phyloP scores from a whole-genome alignment of 2,888 invertebrate species.

The Melinopterus prodromus region DNA sequence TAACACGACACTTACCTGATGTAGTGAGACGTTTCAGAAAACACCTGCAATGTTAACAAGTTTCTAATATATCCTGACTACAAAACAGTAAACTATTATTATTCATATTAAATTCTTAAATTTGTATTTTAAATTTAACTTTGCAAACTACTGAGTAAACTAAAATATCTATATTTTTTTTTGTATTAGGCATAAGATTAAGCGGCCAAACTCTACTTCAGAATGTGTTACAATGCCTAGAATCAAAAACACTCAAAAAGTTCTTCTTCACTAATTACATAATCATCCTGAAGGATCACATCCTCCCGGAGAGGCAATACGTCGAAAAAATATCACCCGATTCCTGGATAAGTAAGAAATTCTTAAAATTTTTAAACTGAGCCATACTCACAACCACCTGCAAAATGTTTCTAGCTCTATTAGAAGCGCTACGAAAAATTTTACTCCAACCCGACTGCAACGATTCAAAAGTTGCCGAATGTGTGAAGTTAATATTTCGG shows the following conservation, averaged over 20 bases:
- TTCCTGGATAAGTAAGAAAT: conserved; percentile 66
- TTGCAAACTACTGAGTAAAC: background rate
- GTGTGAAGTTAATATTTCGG: conserved; percentile 50
- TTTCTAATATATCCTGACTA: too few species aligned
- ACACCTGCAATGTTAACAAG: too few species aligned
- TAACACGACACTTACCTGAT: too few species aligned
- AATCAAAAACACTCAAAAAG: conserved; percentile 52
- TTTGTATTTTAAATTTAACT: background rate
- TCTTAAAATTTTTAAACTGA: background rate
- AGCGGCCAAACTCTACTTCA: conserved; percentile 59
- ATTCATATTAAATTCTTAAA: too few species aligned
- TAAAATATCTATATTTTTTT: conserved; percentile 23
- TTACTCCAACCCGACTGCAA: conserved; percentile 14
- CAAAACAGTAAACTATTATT: too few species aligned
- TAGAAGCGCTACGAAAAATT: conserved; percentile 36
- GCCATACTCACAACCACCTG: background rate
- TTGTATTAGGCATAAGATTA: conserved; percentile 56
- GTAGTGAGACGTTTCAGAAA: too few species aligned
- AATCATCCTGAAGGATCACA: conserved; percentile 64
- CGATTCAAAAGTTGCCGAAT: conserved; percentile 45
- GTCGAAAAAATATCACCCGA: conserved; percentile 62
- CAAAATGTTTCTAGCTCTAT: conserved; percentile 37
- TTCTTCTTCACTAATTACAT: conserved; percentile 65
- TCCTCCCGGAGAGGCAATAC: conserved; percentile 64
- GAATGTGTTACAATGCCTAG: conserved; percentile 59